Base-by-base conservation (phyloP, 2,113 vertebrate genomes). In the Enhydra lutris region DNA sequence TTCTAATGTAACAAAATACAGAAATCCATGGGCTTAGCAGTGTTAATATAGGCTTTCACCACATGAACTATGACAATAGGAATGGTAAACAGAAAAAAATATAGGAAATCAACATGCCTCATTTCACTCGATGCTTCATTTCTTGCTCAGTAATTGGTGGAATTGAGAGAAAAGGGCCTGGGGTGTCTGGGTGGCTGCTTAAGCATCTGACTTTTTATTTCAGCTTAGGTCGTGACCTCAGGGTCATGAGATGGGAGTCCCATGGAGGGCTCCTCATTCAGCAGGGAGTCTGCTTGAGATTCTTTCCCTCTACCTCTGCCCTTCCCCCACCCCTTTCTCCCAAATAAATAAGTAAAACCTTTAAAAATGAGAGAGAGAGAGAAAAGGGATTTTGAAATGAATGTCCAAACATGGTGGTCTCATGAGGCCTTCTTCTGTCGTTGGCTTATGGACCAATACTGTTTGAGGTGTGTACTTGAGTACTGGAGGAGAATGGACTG, bases 1-100 rank as follows among this genome's bases (percentile, higher is more conserved):
- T 94, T 96, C 29, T 42, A 74, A 76, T 92, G 92, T 89, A 94
- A 97, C 94, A 97, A 96, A 93, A 95, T 31, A 97, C 59, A 82
- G 91, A 97, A 98, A 95, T 45, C 45, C 79, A 89, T 84, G 52
- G 88, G 71, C 67, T 97, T 81, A n/a, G 78, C 31, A 31, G 24
- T 50, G 2, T 57, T 7, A 94, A 29, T 65, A 18, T 11, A 0
- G 69, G 50, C 31, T 84, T 65, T 96, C 55, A 78, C 6, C 78
- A 83, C 97, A 97, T 71, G 73, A 47, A 67, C 87, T 86, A 17
- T 11, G 82, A 91, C 1, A 92, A 17, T 52, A 82, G 52, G 3
- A 9, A 65, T 11, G 31, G 26, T 78, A 96, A 95, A 94, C 24
- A 91, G 45, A 63, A 90, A 47, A 93, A 85, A 50, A 95, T 50